Percentiles rank a stretch among this genome's conserved stretches.
These are phyloP conservation scores for Zhuqinia jingwanae DNA, from an alignment of 2,888 invertebrate species.

Conservation along the genomic window DNA sequence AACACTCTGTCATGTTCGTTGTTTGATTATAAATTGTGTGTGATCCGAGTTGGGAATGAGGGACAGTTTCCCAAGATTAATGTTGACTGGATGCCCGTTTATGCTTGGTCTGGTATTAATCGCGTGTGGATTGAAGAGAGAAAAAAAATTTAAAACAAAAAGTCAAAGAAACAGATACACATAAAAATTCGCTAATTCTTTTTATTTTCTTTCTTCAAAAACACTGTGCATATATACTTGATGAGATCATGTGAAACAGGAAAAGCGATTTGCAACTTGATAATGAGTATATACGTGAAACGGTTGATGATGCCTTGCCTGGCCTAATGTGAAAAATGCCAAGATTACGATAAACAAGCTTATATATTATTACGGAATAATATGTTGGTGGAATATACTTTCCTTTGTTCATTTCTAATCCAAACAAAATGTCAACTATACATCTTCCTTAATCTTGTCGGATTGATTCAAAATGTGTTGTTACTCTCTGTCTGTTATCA, in stretches of 20 bases:
- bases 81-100: conserved; percentile 32
- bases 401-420: conserved; percentile 44
- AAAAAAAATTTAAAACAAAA: no score
- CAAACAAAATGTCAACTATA: conserved; percentile 54
- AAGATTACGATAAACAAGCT: conserved; percentile 26
- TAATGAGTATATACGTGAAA: neutral
- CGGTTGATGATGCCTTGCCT: neutral
- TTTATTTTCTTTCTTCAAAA: conserved; percentile 2
- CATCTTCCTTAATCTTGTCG: conserved; percentile 31
- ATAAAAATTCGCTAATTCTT: conserved; percentile 28
- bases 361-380: neutral
- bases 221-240: neutral
- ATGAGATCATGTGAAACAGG: neutral
- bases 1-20: conserved; percentile 24
- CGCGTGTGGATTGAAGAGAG: conserved; percentile 32
- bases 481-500: no score
- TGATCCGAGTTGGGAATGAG: conserved; percentile 51
- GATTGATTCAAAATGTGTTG: conserved; percentile 46
- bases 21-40: conserved; percentile 32
- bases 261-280: conserved; percentile 10
- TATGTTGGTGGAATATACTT: no score
- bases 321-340: conserved; percentile 50
- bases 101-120: conserved; percentile 46
- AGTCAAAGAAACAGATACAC: conserved; percentile 14
- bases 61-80: conserved; percentile 52